Percentiles rank a stretch among this genome's conserved stretches.
Evolutionary conservation across 2,888 invertebrate genomes (phyloP).

Genomic region (Leptarthrus brevirostris): DNA sequence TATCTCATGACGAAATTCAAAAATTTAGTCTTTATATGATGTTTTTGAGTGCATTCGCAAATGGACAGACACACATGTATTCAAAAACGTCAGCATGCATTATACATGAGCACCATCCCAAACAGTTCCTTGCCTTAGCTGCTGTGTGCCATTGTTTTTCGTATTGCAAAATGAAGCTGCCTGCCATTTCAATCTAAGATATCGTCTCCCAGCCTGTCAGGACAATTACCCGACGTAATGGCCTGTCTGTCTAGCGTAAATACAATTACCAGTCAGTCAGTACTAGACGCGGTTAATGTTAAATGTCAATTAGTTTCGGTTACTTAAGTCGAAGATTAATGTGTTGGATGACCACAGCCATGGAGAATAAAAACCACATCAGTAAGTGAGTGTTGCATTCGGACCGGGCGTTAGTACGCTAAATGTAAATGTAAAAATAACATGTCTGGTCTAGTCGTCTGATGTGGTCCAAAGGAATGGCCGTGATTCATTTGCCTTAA

Average conservation of each 20-base stretch:
- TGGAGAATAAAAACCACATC: slow-evolving; percentile 11
- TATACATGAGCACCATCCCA: too few relatives aligned
- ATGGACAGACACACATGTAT: too few relatives aligned
- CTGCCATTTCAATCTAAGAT: neutral
- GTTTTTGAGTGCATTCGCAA: too few relatives aligned
- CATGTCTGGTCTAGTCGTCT: neutral
- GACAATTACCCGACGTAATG: slow-evolving; percentile 5
- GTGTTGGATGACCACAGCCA: slow-evolving; percentile 21
- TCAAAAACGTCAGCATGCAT: too few relatives aligned
- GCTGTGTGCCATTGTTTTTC: slow-evolving; percentile 7
- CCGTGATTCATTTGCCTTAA: neutral
- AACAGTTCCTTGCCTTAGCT: slow-evolving; percentile 4
- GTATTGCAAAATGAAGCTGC: slow-evolving; percentile 29
- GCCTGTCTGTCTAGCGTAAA: slow-evolving; percentile 21
- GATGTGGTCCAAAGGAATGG: neutral
- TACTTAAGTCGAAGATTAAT: slow-evolving; percentile 40
- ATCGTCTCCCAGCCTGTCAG: slow-evolving; percentile 1
- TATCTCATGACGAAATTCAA: too few relatives aligned
- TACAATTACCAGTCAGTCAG: slow-evolving; percentile 28
- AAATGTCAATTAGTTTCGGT: slow-evolving; percentile 45
- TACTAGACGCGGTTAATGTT: slow-evolving; percentile 29
- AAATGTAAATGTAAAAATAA: slow-evolving; percentile 21
- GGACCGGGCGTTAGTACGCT: neutral
- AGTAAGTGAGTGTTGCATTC: neutral
- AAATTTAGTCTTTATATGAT: too few relatives aligned